Conservation (phyloP, 2,113 vertebrate species). For the Odocoileus virginianus region DNA sequence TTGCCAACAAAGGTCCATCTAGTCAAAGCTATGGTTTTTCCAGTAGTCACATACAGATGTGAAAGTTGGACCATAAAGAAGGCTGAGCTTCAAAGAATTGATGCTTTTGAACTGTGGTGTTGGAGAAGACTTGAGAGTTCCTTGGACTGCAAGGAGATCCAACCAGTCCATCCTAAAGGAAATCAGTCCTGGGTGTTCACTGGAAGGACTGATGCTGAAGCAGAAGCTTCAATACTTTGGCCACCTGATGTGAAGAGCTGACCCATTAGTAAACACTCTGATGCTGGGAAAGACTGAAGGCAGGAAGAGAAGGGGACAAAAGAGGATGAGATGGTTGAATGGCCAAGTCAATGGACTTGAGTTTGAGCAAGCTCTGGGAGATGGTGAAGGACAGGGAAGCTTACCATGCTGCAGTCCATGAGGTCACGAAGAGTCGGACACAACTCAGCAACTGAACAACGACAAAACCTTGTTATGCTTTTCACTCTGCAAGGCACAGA, state of each 20-base stretch:
- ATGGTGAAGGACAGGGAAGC: neutral
- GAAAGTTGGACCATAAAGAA: neutral
- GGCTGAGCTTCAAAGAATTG: neutral
- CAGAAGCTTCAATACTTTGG: neutral
- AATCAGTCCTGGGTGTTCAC: neutral
- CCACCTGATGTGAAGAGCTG: neutral
- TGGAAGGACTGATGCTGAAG: neutral
- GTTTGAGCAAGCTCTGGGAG: neutral
- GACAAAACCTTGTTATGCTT: neutral
- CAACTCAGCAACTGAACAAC: neutral
- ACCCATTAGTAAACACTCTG: neutral
- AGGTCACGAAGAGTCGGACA: neutral
- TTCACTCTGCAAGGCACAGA: neutral
- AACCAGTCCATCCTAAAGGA: neutral
- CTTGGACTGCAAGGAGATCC: neutral
- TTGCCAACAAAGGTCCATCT: neutral
- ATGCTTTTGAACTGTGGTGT: neutral
- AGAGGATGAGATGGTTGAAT: neutral
- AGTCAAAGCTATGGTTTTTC: neutral
- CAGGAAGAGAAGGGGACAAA: neutral
- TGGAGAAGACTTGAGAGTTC: neutral
- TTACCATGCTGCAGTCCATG: neutral
- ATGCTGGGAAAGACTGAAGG: neutral
- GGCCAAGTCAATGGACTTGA: neutral
- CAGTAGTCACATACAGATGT: neutral